phyloP scores from a whole-genome alignment of 2,888 invertebrate genomes.

The Phyllotreta striolata region DNA sequence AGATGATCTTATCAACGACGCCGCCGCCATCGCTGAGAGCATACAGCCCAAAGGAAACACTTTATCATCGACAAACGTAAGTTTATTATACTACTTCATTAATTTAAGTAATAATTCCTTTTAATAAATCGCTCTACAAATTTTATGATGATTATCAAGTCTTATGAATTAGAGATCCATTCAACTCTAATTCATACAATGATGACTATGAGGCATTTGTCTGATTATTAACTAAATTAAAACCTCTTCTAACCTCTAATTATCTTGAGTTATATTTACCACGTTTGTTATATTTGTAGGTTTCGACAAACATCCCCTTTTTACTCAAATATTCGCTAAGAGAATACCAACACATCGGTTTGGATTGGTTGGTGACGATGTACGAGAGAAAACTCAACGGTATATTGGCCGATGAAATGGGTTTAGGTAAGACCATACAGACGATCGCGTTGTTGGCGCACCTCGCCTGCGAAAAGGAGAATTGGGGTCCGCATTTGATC shows the following conservation, averaged over 20 bases:
- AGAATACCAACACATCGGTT: conserved; percentile 96
- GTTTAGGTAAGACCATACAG: conserved; percentile 96
- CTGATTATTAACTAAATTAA: conserved; percentile 40
- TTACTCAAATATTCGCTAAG: conserved; percentile 88
- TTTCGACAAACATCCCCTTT: conserved; percentile 92
- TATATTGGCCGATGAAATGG: conserved; percentile 97
- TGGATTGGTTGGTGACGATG: conserved; percentile 98
- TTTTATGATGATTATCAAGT: conserved; percentile 41
- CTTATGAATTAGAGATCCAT: conserved; percentile 51
- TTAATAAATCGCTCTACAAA: not conserved
- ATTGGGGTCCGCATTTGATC: conserved; percentile 99
- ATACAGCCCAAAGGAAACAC: conserved; percentile 99
- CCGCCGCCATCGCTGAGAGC: conserved; percentile 92
- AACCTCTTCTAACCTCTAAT: not conserved
- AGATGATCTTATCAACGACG: conserved; percentile 85
- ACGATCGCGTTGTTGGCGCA: conserved; percentile 94
- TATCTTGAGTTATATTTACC: not conserved
- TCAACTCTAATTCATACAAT: conserved; percentile 47
- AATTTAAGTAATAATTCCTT: not conserved
- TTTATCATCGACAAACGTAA: conserved; percentile 87
- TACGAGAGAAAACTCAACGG: conserved; percentile 94
- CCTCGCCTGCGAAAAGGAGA: conserved; percentile 87
- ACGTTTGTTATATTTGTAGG: conserved; percentile 58
- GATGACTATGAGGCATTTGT: conserved; percentile 54
- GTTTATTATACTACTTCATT: conserved; percentile 57